phyloP scores from a whole-genome alignment of 2,888 invertebrate genomes.

The Drosophila parthenogenetica region DNA sequence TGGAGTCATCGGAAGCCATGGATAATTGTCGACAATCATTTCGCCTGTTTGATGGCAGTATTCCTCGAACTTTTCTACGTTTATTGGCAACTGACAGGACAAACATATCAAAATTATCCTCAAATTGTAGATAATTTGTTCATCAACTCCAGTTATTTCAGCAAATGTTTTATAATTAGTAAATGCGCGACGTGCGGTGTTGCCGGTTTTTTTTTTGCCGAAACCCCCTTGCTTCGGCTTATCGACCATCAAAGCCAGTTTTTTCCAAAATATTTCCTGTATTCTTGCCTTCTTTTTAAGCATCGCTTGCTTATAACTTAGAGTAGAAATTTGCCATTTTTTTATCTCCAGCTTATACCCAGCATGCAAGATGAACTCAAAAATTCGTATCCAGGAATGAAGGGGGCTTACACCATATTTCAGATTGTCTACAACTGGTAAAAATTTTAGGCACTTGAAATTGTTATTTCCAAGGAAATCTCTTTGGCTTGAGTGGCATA shows the following conservation, averaged over 20 bases:
- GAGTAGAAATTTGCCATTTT: background rate
- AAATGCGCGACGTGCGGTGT: conserved; percentile 21
- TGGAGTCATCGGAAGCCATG: conserved; percentile 24
- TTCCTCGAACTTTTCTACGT: conserved; percentile 3
- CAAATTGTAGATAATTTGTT: conserved; percentile 1
- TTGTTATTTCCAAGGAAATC: too few relatives aligned
- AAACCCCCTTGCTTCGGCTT: conserved; percentile 14
- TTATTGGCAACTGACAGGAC: conserved; percentile 19
- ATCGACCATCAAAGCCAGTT: conserved; percentile 13
- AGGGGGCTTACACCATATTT: too few relatives aligned
- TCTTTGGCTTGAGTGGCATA: too few relatives aligned
- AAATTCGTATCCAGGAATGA: too few relatives aligned
- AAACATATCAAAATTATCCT: conserved; percentile 6
- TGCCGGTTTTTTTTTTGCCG: conserved; percentile 20
- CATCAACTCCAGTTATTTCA: conserved; percentile 14
- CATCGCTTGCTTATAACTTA: background rate
- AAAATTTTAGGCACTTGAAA: too few relatives aligned
- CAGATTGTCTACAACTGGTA: too few relatives aligned
- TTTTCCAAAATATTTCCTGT: conserved; percentile 8
- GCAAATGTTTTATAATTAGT: conserved; percentile 3
- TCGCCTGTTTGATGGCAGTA: conserved; percentile 14
- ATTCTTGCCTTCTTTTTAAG: background rate
- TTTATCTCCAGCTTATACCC: too few relatives aligned
- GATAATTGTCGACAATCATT: background rate
- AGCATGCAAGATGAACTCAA: too few relatives aligned